These are phyloP conservation scores for Clavelina lepadiformis DNA, from an alignment of 23 tunicate species.

Conservation along the genomic window DNA sequence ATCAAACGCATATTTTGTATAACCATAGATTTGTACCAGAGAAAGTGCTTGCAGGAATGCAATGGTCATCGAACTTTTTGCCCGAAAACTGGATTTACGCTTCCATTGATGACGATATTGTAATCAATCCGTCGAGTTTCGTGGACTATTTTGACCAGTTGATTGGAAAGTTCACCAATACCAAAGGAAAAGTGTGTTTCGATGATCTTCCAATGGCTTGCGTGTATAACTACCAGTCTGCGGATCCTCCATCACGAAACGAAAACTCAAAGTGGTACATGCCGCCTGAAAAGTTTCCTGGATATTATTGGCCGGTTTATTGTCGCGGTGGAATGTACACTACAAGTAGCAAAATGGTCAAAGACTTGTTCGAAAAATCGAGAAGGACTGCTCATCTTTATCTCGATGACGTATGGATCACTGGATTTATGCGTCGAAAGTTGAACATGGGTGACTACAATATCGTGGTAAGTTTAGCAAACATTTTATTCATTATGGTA, in stretches of 20 bases:
- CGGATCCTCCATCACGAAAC: constrained; percentile 33
- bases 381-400: background rate
- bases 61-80: constrained; percentile 27
- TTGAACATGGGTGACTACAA: background rate
- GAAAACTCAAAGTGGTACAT: constrained; percentile 35
- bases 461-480: constrained; percentile 18
- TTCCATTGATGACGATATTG: constrained; percentile 31
- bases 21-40: constrained; percentile 32
- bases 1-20: too few species aligned
- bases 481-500: background rate
- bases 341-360: background rate
- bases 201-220: constrained; percentile 29
- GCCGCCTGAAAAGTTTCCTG: constrained; percentile 14
- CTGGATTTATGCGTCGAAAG: constrained; percentile 31
- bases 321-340: constrained; percentile 45
- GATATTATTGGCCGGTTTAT: constrained; percentile 29
- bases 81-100: constrained; percentile 32
- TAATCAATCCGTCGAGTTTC: background rate
- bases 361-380: constrained; percentile 24
- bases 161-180: background rate
- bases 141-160: background rate
- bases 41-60: constrained; percentile 46
- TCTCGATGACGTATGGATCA: constrained; percentile 55
- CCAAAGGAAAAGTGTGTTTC: background rate
- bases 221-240: constrained; percentile 38